phyloP scores from a whole-genome alignment of 1,140 invertebrate species.

The Drosophila miranda region DNA sequence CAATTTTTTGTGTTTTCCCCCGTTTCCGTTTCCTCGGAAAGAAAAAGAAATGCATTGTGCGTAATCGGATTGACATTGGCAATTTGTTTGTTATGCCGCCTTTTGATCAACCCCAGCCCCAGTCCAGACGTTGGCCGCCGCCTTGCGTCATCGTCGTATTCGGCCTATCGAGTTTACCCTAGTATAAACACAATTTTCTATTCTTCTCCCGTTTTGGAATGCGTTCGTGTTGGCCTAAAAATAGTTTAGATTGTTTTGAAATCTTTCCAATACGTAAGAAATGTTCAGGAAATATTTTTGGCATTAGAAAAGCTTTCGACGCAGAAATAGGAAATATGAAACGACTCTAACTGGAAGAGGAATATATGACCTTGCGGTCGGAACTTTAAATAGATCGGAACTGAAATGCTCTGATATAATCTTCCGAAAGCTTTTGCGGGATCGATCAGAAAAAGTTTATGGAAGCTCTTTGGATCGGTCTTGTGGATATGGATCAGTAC shows the following conservation, averaged over 20 bases:
- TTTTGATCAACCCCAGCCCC: constrained; percentile 34
- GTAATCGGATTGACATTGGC: constrained; percentile 51
- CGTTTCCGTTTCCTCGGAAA: neutral
- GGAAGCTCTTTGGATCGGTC: neutral
- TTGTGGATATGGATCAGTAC: neutral
- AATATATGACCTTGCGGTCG: too few relatives aligned
- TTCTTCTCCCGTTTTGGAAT: constrained; percentile 60
- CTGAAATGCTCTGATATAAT: neutral
- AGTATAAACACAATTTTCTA: constrained; percentile 47
- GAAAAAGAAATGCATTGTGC: constrained; percentile 28
- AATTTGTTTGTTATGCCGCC: constrained; percentile 33
- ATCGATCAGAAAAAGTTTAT: constrained; percentile 1
- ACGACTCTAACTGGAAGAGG: constrained; percentile 27
- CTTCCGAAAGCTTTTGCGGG: neutral
- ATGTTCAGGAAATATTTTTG: constrained; percentile 27
- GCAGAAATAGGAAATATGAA: constrained; percentile 41
- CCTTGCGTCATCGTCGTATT: constrained; percentile 51
- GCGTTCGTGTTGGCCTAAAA: constrained; percentile 52
- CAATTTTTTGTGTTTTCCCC: constrained; percentile 1
- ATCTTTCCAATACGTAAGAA: constrained; percentile 40
- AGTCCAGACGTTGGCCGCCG: neutral
- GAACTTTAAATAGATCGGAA: constrained; percentile 12
- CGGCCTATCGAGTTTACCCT: constrained; percentile 59
- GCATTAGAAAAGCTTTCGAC: constrained; percentile 52
- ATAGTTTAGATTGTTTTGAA: constrained; percentile 49